These are phyloP conservation scores for Harpagifer antarcticus DNA, from an alignment of 2,797 vertebrate genomes.

Conservation along the genomic window DNA sequence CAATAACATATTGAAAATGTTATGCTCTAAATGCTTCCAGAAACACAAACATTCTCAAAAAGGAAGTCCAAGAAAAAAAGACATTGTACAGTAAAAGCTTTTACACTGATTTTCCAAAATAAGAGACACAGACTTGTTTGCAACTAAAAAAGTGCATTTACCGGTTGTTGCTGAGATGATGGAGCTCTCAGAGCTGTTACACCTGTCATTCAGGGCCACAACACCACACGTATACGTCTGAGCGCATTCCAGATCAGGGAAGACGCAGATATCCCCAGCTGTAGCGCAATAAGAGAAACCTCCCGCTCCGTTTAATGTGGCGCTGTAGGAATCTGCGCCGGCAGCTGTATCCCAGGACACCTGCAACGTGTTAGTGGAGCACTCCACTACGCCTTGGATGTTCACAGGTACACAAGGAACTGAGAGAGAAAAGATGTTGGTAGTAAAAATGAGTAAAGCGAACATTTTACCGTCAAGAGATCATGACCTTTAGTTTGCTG, in stretches of 20 bases:
- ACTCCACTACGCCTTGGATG: conserved; percentile 61
- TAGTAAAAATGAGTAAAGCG: not conserved
- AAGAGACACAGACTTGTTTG: not conserved
- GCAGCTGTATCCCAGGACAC: conserved; percentile 71
- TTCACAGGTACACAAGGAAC: conserved; percentile 78
- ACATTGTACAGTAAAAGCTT: not conserved
- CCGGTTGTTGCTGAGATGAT: conserved; percentile 66
- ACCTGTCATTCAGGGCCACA: conserved; percentile 60
- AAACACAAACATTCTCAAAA: not conserved
- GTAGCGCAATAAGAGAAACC: conserved; percentile 52
- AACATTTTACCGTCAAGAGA: not conserved
- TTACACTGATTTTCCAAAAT: not conserved
- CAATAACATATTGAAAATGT: not conserved
- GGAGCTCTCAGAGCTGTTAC: conserved; percentile 71
- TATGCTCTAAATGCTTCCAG: not conserved
- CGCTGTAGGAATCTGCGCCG: conserved; percentile 69
- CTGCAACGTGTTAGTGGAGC: conserved; percentile 73
- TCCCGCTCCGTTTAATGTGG: conserved; percentile 56
- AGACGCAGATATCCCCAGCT: conserved; percentile 50
- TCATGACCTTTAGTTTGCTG: not conserved
- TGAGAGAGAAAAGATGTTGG: conserved; percentile 39
- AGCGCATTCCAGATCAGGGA: conserved; percentile 75
- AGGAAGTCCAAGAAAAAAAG: not conserved
- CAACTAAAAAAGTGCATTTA: conserved; percentile 35
- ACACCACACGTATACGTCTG: conserved; percentile 74